A percentile compares a stretch with the other conserved stretches of the same genome.
phyloP scores from a whole-genome alignment of 2,113 vertebrate genomes.

The Hemibagrus wyckioides region DNA sequence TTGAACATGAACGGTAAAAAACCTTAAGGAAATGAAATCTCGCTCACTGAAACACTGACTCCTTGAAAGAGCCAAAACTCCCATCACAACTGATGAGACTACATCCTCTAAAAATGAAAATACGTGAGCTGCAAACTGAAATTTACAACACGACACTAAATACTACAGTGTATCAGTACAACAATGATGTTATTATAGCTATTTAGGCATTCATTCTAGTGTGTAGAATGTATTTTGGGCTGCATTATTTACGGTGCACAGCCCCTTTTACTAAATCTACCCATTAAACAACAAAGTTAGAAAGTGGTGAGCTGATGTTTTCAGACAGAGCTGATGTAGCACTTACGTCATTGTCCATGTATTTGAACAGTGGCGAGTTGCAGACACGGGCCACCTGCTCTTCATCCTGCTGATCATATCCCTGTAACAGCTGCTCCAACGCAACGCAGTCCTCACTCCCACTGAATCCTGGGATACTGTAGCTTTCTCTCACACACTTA shows the following conservation, averaged over 20 bases:
- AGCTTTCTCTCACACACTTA: slow-evolving; percentile 84
- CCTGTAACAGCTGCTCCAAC: slow-evolving; percentile 81
- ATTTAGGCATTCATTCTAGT: background rate
- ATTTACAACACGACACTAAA: background rate
- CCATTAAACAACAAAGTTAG: background rate
- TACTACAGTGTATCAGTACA: background rate
- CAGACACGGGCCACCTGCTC: slow-evolving; percentile 83
- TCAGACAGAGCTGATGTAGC: background rate
- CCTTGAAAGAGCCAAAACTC: background rate
- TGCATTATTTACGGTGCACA: background rate
- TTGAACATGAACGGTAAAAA: background rate
- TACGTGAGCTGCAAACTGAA: background rate
- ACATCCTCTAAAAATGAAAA: background rate
- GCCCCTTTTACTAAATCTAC: background rate
- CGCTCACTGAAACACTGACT: background rate
- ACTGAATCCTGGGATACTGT: slow-evolving; percentile 87
- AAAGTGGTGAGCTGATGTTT: background rate
- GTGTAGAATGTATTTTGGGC: background rate
- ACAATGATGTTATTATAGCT: background rate
- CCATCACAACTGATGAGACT: background rate
- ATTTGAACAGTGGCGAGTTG: slow-evolving; percentile 84
- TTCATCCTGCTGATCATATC: slow-evolving; percentile 85
- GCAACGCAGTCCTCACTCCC: slow-evolving; percentile 86
- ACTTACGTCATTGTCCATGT: slow-evolving; percentile 92
- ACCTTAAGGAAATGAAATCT: background rate